Base-by-base conservation (phyloP, 2,797 vertebrate species). In the Oreochromis mossambicus region DNA sequence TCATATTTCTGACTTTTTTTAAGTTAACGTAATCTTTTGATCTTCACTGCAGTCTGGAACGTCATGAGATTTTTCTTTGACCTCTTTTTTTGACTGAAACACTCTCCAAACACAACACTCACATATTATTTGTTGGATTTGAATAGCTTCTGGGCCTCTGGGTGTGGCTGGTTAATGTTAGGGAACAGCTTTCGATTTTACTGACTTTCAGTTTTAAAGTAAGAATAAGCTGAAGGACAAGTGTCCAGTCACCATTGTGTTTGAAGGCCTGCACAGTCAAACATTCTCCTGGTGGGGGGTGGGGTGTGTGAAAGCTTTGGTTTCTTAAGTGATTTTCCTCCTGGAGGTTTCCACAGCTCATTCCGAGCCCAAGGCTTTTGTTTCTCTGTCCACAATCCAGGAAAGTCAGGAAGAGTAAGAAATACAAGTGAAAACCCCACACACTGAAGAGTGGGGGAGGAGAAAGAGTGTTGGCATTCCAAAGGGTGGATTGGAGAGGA, bases 401-500 rank as follows among this genome's bases (percentile, higher is more conserved):
- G 46, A 73, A 85, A 83, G 21, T 21, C 55, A 14, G n/a, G 54
- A 78, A 83, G 52, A 51, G 43, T 38, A 54, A 77, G 24, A 83
- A 84, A 88, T 81, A 85, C 41, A 19, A 32, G 36, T 14, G 13
- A 58, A 75, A 55, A 70, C 19, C 17, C 32, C 34, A 70, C 70
- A 80, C 36, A 81, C 80, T 77, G 7, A 56, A 79, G 83, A 85
- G 70, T 17, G 77, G 75, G 81, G 86, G 88, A 86, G 83, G 83
- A 88, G 88, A 76, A 63, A 79, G 75, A 79, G 83, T 68, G 78
- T 14, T 87, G 84, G 80, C 89, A 95, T 93, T 91, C 91, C 91
- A 89, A 50, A 66, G 90, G 88, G 88, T 92, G 94, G 94, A 95
- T 94, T 95, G 95, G 77, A 93, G 88, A 93, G 95, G 95, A 96